Conservation (phyloP, 2,113 vertebrate genomes). For the Phoenicopterus ruber region DNA sequence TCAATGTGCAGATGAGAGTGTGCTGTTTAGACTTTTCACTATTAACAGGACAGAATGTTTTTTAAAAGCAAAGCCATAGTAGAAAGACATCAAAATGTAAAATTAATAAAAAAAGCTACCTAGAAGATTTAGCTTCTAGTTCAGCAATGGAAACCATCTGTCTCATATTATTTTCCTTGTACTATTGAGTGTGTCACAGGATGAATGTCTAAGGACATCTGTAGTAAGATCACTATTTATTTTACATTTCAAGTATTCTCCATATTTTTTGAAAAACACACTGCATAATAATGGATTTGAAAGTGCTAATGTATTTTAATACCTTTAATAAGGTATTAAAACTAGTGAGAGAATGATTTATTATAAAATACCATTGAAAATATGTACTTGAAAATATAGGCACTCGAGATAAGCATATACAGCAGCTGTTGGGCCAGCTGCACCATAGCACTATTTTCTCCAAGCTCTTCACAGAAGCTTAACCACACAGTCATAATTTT, state of each 20-base stretch:
- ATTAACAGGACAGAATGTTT: background rate
- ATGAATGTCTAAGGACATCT: constrained; percentile 51
- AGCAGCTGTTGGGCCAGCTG: constrained; percentile 53
- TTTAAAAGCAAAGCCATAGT: background rate
- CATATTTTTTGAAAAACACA: background rate
- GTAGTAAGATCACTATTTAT: constrained; percentile 39
- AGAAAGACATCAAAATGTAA: constrained; percentile 30
- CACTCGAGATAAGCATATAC: constrained; percentile 34
- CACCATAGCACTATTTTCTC: constrained; percentile 21
- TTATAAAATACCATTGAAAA: constrained; percentile 32
- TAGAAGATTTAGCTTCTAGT: constrained; percentile 10
- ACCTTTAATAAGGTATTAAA: constrained; percentile 42
- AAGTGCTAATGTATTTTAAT: constrained; percentile 36
- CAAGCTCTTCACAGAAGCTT: constrained; percentile 24
- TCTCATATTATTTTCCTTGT: background rate
- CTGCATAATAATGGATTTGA: constrained; percentile 26
- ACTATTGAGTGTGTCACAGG: background rate
- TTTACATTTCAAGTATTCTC: constrained; percentile 23
- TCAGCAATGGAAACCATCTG: background rate
- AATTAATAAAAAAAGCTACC: constrained; percentile 16
- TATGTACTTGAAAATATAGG: constrained; percentile 32
- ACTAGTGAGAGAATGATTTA: constrained; percentile 11
- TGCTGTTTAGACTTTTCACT: background rate
- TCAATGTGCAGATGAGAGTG: background rate
- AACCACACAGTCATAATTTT: background rate